Base-by-base conservation (phyloP, 1,140 invertebrate genomes). In the Drosophila melanica region DNA sequence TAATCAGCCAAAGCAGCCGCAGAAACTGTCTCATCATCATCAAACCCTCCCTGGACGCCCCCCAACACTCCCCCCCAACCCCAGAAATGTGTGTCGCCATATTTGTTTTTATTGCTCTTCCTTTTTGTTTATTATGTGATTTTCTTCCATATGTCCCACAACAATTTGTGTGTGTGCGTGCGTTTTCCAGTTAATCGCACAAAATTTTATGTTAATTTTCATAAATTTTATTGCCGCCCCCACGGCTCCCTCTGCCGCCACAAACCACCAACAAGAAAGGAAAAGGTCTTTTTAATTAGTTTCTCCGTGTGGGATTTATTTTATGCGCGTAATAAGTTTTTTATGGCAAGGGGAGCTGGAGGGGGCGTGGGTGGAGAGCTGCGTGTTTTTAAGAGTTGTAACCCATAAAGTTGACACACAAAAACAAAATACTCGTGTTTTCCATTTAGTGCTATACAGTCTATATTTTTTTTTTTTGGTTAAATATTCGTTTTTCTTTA, bases 131-230 rank as follows among this genome's bases (percentile, higher is more conserved):
- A 87, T 87, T 89, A 79, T 87, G 82, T 87, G 82, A 89, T 87
- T 82, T 73, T 55, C 42, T 39, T 87, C 65, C 84, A 87, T 87
- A 87, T 87, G 82, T 66, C 67, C 51, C 77, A 75, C n/a, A 62
- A 73, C 59, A 20, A 51, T 55, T 44, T 39, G 16, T 44, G 62
- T 44, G 67, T 67, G 79, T 72, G 79, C 79, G 75, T 84, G 84
- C 75, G 68, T 73, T 79, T 77, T 63, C 66, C 54, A 89, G 84
- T 90, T 89, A 89, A 89, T 89, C 84, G 82, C 79, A 79, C 77
- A 78, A 81, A 81, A 81, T 90, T 90, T 90, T 87, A 90, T 90
- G 87, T 84, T 87, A 89, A 90, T 90, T 90, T 90, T 90, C 87
- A 87, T 90, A 90, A 90, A 90, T 90, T 90, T 90, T 90, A 90